Base-by-base conservation (phyloP, 2,797 vertebrate species). In the Thalassophryne amazonica region DNA sequence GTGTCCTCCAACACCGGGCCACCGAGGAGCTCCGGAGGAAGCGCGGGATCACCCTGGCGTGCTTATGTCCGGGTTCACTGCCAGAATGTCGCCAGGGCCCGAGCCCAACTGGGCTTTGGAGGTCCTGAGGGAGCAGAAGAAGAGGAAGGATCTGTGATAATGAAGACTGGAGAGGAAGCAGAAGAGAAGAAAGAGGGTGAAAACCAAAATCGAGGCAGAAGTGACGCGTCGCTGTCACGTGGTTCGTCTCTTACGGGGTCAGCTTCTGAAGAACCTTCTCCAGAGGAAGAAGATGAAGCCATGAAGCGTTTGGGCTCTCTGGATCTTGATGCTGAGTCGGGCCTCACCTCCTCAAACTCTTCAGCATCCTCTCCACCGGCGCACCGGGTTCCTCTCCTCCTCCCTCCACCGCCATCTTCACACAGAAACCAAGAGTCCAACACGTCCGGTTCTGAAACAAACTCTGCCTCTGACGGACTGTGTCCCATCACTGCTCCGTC, bases 1-100 rank as follows among this genome's bases (percentile, higher is more conserved):
- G 14, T 53, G 32, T 27, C 51, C 27, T 67, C 77, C 14, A 62
- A 49, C 69, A 56, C 79, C 1, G 69, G 65, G 2, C 78, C 77
- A 80, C 89, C 76, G 32, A 90, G 67, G 13, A 73, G 78, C 2
- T 46, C 78, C 6, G 76, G 83, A n/a, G 59, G 78, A 91, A 91
- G 37, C 62, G 83, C 42, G 63, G 94, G 93, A 48, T 98, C 96
- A 1, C 95, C 96, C 0, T 98, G 97, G 97, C 87, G 94, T 0
- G 88, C 94, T 29, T 96, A 97, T 15, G 94, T 98, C 36, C 88
- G 95, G 14, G 90, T 92, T 11, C 96, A 98, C 46, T 90, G 93
- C 1, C 93, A 93, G 77, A 97, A 90, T 40, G 60, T 93, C 20
- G 91, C 92, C 0, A 81, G 90, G 58, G 90, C 91, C 29, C 92